These are phyloP conservation scores for Colossoma macropomum DNA, from an alignment of 2,113 vertebrate species.

Conservation along the genomic window DNA sequence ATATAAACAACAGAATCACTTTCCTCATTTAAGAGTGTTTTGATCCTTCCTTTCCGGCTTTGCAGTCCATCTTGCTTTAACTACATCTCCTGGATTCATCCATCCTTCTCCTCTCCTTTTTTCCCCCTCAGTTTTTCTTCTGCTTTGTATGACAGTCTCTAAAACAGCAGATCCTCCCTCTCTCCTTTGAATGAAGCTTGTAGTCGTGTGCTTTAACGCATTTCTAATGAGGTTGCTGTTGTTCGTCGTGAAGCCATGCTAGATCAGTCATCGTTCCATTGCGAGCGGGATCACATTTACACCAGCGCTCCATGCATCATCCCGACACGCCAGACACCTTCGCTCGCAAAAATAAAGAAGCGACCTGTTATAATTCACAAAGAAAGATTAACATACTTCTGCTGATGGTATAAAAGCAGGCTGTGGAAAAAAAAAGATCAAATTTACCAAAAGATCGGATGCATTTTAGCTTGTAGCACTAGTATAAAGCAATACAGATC, in stretches of 20 bases:
- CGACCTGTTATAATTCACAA: conserved; percentile 56
- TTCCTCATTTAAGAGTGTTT: conserved; percentile 63
- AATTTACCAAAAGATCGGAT: conserved; percentile 46
- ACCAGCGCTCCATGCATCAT: conserved; percentile 69
- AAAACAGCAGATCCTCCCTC: conserved; percentile 51
- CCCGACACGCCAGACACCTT: conserved; percentile 57
- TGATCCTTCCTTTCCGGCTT: conserved; percentile 64
- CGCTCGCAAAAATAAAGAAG: conserved; percentile 49
- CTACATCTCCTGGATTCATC: conserved; percentile 59
- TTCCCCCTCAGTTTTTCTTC: conserved; percentile 43
- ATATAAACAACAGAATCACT: conserved; percentile 36
- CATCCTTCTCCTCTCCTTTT: conserved; percentile 50
- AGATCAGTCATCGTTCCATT: conserved; percentile 69
- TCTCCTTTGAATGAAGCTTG: conserved; percentile 61
- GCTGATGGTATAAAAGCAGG: conserved; percentile 73
- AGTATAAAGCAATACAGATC: conserved; percentile 73
- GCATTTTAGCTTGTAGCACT: conserved; percentile 47
- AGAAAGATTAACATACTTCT: conserved; percentile 72
- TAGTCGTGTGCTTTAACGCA: conserved; percentile 69
- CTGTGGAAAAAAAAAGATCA: conserved; percentile 66
- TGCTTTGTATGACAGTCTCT: conserved; percentile 21
- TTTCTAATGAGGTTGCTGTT: conserved; percentile 70
- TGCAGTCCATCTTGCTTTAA: conserved; percentile 62
- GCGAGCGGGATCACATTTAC: conserved; percentile 59
- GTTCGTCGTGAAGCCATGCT: conserved; percentile 54